A percentile compares a stretch with the other conserved stretches of the same genome.
These are phyloP conservation scores for Caenorhabditis doughertyi DNA, from an alignment of 2,888 invertebrate species.

Conservation along the genomic window DNA sequence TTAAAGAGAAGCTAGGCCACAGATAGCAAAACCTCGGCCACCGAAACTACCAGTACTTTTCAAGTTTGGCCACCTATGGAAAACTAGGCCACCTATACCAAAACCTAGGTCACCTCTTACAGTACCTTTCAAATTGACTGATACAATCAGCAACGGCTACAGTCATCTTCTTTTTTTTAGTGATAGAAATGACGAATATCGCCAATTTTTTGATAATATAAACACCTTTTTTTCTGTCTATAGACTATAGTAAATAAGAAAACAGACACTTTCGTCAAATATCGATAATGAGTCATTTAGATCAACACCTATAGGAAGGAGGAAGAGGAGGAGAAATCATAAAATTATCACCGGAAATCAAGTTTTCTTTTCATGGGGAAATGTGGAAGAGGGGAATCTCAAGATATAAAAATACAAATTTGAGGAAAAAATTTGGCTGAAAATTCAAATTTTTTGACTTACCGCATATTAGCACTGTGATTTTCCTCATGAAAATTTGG, in stretches of 20 bases:
- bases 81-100: no score
- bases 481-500: slow-evolving; percentile 69
- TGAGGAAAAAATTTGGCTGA: no score
- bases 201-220: not conserved
- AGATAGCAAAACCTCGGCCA: no score
- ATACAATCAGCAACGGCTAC: slow-evolving; percentile 17
- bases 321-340: slow-evolving; percentile 2
- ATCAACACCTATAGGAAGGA: slow-evolving; percentile 2
- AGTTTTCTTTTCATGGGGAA: not conserved
- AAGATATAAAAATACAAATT: no score
- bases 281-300: slow-evolving; percentile 20
- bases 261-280: slow-evolving; percentile 22
- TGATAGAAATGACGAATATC: not conserved
- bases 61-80: no score
- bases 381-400: no score
- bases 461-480: slow-evolving; percentile 58
- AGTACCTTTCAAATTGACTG: slow-evolving; percentile 17
- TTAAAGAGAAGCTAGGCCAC: not conserved
- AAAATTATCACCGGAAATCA: not conserved
- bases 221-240: not conserved
- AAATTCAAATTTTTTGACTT: not conserved
- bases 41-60: no score
- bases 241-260: slow-evolving; percentile 1
- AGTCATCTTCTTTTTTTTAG: slow-evolving; percentile 1
- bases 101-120: no score